These are phyloP conservation scores for Isaurus tuberculatus DNA, from an alignment of 92 coral and sea anemone species.

Conservation along the genomic window DNA sequence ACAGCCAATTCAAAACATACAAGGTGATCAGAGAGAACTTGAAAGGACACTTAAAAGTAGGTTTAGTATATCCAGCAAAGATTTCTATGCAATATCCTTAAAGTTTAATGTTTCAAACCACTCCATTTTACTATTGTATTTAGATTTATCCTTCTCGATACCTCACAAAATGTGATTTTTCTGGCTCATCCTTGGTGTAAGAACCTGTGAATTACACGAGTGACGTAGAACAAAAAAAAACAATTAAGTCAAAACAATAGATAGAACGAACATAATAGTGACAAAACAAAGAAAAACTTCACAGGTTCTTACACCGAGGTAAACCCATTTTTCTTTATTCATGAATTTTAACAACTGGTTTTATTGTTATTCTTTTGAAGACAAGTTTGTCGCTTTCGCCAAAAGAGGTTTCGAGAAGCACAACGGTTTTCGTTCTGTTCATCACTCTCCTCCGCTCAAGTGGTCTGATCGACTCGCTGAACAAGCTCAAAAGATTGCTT, in stretches of 20 bases:
- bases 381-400: constrained; percentile 86
- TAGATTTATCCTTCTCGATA: no score
- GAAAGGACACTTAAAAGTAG: constrained; percentile 63
- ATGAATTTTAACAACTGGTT: neutral
- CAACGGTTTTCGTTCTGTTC: constrained; percentile 86
- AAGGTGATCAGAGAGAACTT: constrained; percentile 70
- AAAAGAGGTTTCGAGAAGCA: constrained; percentile 83
- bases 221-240: no score
- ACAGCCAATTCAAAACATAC: constrained; percentile 35
- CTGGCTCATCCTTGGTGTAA: no score
- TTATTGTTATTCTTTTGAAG: constrained; percentile 27
- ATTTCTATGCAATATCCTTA: neutral
- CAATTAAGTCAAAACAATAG: no score
- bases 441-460: constrained; percentile 79
- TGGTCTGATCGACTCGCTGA: constrained; percentile 97
- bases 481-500: constrained; percentile 95
- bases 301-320: no score
- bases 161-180: no score
- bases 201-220: no score
- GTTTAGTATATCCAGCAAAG: neutral
- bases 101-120: neutral
- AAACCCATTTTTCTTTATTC: neutral
- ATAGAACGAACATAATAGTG: no score
- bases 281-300: no score
- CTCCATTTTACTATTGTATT: no score